Base-by-base conservation (phyloP, 2,888 invertebrate species). In the Apodemia duryi region DNA sequence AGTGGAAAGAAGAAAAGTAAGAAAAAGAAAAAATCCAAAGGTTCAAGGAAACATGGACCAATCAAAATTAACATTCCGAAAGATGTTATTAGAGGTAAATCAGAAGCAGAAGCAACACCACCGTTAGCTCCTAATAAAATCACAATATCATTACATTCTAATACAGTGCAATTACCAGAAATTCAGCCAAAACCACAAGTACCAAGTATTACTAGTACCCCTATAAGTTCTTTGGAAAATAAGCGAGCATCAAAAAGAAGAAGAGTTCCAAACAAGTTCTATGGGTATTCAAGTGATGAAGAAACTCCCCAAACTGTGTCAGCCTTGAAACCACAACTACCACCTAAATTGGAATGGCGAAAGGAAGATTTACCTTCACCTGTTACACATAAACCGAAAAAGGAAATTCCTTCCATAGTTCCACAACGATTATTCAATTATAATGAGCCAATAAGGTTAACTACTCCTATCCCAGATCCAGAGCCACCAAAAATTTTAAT, bases 211-310 rank as follows among this genome's bases (percentile, higher is more conserved):
- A 71, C 73, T 3, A 76, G 70, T 61, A 76, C 78, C 46, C 71
- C 80, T 29, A 80, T 86, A 61, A 79, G 82, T 29, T 76, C 83
- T 7, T 72, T 90, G 6, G 95, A 95, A 74, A 94, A 85, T 28
- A 96, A 95, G 77, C 92, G 97, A 51, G 94, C 95, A 1, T 97
- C 97, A 1, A 97, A 97, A 83, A 93, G 97, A 68, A 93, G 96
- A 74, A 88, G 97, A 54, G 95, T 97, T 41, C 97, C 96, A 0
- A 97, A 97, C 77, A 96, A 95, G 77, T 97, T 97, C 81, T 97
- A 97, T 78, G 97, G 97, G 0, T 97, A 97, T 80, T 96, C 97
- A 0, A 97, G 97, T 80, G 97, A 97, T 73, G 97, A 97, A 75
- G 97, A 97, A 70, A 92, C 84, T 63, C 91, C 92, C 0, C 92